phyloP scores from a whole-genome alignment of 1,140 invertebrate species.

The Leptonema lineaticorne region DNA sequence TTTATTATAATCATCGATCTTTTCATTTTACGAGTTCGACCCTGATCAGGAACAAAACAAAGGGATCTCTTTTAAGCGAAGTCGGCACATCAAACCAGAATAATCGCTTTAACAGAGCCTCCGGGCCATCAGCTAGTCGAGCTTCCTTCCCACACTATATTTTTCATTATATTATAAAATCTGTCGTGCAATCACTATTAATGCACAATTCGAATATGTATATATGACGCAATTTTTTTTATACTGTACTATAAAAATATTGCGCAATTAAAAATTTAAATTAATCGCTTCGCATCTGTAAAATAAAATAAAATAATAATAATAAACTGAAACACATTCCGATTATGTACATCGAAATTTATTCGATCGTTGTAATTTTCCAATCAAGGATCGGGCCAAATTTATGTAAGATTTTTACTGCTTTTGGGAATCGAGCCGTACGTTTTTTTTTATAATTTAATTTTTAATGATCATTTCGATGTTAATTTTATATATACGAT shows the following conservation, averaged over 20 bases:
- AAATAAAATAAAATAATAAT: no score
- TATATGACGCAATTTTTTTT: not conserved
- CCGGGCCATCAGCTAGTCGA: not conserved
- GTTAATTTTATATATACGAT: not conserved
- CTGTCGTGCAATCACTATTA: not conserved
- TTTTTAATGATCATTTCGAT: not conserved
- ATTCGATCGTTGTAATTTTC: not conserved
- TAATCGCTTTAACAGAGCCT: slow-evolving; percentile 16
- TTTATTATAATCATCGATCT: no score
- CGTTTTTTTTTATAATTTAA: not conserved
- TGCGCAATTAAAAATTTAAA: not conserved
- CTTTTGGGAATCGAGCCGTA: not conserved
- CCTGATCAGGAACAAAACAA: not conserved
- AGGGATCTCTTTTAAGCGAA: slow-evolving; percentile 12
- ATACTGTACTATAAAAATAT: not conserved
- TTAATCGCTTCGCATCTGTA: no score
- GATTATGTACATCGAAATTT: no score
- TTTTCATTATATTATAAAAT: slow-evolving; percentile 6
- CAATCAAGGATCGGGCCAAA: slow-evolving; percentile 8
- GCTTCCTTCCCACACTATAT: not conserved
- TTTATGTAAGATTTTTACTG: not conserved
- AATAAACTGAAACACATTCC: no score
- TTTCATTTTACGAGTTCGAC: slow-evolving; percentile 4
- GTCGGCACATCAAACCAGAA: slow-evolving; percentile 22
- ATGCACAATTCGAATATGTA: not conserved